Evolutionary conservation across 2,797 vertebrate genomes (phyloP).

Genomic region (Melanotaenia pygmaea): DNA sequence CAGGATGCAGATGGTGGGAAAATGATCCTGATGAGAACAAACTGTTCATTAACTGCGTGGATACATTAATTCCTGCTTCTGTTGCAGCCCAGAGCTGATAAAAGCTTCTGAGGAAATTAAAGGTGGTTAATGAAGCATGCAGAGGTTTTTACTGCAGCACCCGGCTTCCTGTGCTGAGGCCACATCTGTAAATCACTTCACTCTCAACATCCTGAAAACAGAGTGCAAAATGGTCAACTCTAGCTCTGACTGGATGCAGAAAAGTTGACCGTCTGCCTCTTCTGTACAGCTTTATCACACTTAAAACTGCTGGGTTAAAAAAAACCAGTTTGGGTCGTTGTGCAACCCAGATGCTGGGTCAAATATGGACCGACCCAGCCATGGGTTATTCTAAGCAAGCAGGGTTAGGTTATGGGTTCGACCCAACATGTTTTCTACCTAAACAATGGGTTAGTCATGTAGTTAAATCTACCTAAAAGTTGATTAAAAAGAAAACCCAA

Average conservation of each 20-base stretch:
- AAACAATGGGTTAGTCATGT: too few relatives aligned
- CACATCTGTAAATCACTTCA: background rate
- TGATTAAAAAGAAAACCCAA: too few relatives aligned
- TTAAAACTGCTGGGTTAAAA: too few relatives aligned
- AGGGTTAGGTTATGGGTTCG: too few relatives aligned
- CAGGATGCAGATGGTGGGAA: background rate
- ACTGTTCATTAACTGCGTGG: constrained; percentile 4
- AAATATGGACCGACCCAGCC: too few relatives aligned
- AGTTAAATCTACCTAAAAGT: too few relatives aligned
- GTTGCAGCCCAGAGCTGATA: constrained; percentile 15
- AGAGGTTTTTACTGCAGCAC: constrained; percentile 7
- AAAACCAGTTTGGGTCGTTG: too few relatives aligned
- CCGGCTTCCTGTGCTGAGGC: background rate
- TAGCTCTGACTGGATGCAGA: too few relatives aligned
- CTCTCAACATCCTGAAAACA: background rate
- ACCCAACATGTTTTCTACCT: too few relatives aligned
- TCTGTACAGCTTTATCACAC: too few relatives aligned
- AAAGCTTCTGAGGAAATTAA: constrained; percentile 38
- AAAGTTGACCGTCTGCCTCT: background rate
- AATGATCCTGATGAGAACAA: background rate
- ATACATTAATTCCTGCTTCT: constrained; percentile 7
- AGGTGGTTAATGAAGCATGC: constrained; percentile 42
- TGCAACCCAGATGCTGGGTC: too few relatives aligned
- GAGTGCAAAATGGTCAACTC: background rate
- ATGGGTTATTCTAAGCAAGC: too few relatives aligned